Evolutionary conservation across 2,888 invertebrate genomes (phyloP).

Genomic region (Harpalus rubripes): DNA sequence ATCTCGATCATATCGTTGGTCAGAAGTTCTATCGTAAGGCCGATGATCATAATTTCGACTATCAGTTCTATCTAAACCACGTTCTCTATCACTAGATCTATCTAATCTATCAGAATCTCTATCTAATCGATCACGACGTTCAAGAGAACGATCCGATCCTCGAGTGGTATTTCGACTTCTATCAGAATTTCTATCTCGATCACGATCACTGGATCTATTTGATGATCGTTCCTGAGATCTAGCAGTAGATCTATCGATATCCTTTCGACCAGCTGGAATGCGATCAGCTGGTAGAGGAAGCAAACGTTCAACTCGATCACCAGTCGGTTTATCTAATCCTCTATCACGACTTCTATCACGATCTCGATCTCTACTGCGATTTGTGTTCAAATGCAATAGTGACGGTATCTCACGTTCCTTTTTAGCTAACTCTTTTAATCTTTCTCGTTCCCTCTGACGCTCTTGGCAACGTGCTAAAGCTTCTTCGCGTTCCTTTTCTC

Average conservation of each 20-base stretch:
- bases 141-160: constrained; percentile 71
- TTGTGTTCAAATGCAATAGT: constrained; percentile 75
- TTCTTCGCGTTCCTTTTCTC: constrained; percentile 83
- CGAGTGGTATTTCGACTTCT: constrained; percentile 67
- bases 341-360: constrained; percentile 79
- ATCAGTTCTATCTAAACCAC: constrained; percentile 69
- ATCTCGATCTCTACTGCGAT: constrained; percentile 79
- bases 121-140: constrained; percentile 72
- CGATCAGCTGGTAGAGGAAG: constrained; percentile 83
- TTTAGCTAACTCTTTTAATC: constrained; percentile 77
- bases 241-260: constrained; percentile 76
- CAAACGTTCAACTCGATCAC: constrained; percentile 81
- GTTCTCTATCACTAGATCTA: constrained; percentile 42
- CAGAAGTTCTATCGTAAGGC: constrained; percentile 72
- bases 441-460: constrained; percentile 79
- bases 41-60: constrained; percentile 70
- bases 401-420: constrained; percentile 78
- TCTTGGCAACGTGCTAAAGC: constrained; percentile 84
- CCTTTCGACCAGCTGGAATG: constrained; percentile 76
- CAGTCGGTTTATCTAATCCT: constrained; percentile 81
- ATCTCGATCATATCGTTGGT: constrained; percentile 74
- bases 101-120: constrained; percentile 69
- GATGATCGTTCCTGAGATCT: constrained; percentile 80
- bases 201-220: constrained; percentile 77
- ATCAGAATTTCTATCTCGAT: constrained; percentile 76